phyloP scores from a whole-genome alignment of 2,797 vertebrate species.

The Molossus molossus region DNA sequence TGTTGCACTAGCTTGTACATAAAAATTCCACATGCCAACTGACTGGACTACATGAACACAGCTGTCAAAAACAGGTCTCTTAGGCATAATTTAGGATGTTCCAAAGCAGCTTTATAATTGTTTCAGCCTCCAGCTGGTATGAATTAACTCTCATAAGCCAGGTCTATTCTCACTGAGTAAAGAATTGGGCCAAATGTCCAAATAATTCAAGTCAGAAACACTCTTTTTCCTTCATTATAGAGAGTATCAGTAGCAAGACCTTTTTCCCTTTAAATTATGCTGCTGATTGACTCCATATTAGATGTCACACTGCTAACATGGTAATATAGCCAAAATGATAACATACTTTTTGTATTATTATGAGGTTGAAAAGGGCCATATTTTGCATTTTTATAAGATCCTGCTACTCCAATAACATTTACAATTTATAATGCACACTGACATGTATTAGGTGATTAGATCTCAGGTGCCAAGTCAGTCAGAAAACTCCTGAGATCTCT shows the following conservation, averaged over 20 bases:
- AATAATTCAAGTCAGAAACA: constrained; percentile 68
- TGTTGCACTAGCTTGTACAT: constrained; percentile 61
- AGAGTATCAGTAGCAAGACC: constrained; percentile 26
- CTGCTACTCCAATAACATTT: not conserved
- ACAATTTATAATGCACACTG: not conserved
- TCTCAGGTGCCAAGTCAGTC: not conserved
- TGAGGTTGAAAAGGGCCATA: not conserved
- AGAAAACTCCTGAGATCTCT: not conserved
- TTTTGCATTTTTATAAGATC: constrained; percentile 32
- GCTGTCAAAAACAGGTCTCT: constrained; percentile 78
- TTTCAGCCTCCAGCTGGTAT: constrained; percentile 73
- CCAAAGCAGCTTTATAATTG: constrained; percentile 74
- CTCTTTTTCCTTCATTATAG: constrained; percentile 44
- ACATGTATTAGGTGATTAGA: not conserved
- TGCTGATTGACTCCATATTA: not conserved
- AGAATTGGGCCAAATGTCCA: constrained; percentile 65
- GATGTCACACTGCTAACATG: not conserved
- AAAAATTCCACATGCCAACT: constrained; percentile 80
- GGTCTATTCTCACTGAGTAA: constrained; percentile 57
- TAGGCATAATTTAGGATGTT: constrained; percentile 74
- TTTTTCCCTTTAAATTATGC: not conserved
- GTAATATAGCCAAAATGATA: constrained; percentile 33
- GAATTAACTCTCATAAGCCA: constrained; percentile 73
- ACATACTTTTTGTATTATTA: not conserved
- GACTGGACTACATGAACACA: constrained; percentile 72